Evolutionary conservation across 92 coral and sea anemone species (phyloP).

Genomic region (Epizoanthus illoricatus): DNA sequence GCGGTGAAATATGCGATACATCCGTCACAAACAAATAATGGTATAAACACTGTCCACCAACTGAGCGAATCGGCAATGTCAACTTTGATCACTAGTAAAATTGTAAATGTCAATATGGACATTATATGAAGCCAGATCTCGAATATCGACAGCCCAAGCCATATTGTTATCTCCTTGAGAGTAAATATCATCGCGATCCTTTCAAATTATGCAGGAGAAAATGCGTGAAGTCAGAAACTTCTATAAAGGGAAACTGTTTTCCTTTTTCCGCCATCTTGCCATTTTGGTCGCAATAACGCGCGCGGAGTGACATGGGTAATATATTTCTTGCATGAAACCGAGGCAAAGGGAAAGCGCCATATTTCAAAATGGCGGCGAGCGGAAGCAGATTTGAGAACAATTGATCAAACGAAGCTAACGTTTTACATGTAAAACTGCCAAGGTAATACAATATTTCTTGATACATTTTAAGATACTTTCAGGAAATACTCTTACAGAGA

Average conservation of each 20-base stretch:
- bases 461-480: too few species aligned
- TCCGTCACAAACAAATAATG: slow-evolving; percentile 92
- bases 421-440: too few species aligned
- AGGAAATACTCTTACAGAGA: too few species aligned
- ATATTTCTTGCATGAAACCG: background rate
- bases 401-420: too few species aligned
- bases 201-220: slow-evolving; percentile 24
- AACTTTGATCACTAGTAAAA: slow-evolving; percentile 82
- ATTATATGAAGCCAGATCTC: slow-evolving; percentile 90
- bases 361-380: slow-evolving; percentile 42
- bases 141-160: slow-evolving; percentile 96
- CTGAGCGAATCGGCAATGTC: slow-evolving; percentile 68
- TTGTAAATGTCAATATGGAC: slow-evolving; percentile 73
- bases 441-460: too few species aligned
- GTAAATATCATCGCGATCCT: slow-evolving; percentile 69
- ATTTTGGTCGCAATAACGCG: background rate
- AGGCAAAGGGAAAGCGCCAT: slow-evolving; percentile 17
- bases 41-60: slow-evolving; percentile 97
- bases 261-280: slow-evolving; percentile 37
- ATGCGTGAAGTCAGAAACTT: slow-evolving; percentile 29
- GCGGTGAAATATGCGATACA: slow-evolving; percentile 91
- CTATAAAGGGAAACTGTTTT: background rate
- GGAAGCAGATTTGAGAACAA: background rate
- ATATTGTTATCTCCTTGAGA: slow-evolving; percentile 83
- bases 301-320: slow-evolving; percentile 15